Percentiles rank a stretch among this genome's conserved stretches.
These are phyloP conservation scores for Sterna hirundo DNA, from an alignment of 2,113 vertebrate genomes.

Conservation along the genomic window DNA sequence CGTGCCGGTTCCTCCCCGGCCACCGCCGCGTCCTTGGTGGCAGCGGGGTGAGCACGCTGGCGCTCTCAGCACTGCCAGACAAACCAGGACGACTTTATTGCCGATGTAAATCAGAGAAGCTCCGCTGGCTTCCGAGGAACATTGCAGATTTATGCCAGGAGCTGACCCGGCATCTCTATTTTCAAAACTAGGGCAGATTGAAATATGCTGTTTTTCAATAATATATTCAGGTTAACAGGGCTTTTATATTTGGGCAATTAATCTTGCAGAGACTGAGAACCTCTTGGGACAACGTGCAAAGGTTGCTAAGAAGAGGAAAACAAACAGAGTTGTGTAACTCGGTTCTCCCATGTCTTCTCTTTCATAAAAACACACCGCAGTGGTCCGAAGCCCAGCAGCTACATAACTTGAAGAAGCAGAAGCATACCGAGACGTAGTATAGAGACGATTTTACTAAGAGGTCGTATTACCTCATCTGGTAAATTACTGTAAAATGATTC, in stretches of 20 bases:
- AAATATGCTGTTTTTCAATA: constrained; percentile 38
- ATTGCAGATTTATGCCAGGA: constrained; percentile 17
- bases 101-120: constrained; percentile 34
- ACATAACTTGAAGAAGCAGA: background rate
- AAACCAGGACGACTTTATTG: background rate
- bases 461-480: background rate
- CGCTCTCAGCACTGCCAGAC: background rate
- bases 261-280: background rate
- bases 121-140: background rate
- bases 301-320: constrained; percentile 49
- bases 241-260: constrained; percentile 5
- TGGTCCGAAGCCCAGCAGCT: background rate
- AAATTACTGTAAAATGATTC: background rate
- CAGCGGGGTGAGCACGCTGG: background rate
- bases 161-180: constrained; percentile 51
- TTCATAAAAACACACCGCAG: background rate
- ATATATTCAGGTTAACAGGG: constrained; percentile 52
- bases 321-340: constrained; percentile 12
- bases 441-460: background rate
- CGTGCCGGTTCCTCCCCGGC: background rate
- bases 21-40: background rate
- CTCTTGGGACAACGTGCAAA: background rate
- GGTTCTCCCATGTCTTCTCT: background rate
- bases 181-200: constrained; percentile 42
- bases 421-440: accelerated